phyloP scores from a whole-genome alignment of 2,113 vertebrate genomes.

The Puntigrus tetrazona region DNA sequence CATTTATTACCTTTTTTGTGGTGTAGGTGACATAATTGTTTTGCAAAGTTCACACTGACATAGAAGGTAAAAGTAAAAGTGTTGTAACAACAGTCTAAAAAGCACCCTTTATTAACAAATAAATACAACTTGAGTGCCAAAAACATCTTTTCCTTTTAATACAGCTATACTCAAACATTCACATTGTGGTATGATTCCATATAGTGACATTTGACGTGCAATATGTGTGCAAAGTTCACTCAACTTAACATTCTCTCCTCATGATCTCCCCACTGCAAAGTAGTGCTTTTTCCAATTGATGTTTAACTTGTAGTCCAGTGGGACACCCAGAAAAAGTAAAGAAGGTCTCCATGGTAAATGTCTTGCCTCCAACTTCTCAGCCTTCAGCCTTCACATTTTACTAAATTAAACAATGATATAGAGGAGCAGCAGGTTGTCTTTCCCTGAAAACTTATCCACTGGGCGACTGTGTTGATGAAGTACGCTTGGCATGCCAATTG shows the following conservation, averaged over 20 bases:
- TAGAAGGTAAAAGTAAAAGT: neutral
- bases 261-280: neutral
- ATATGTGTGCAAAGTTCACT: too few species aligned
- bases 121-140: neutral
- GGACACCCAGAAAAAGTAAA: neutral
- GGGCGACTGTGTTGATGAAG: neutral
- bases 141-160: neutral
- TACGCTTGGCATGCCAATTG: neutral
- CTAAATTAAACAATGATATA: neutral
- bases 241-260: too few species aligned
- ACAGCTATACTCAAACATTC: neutral
- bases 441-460: neutral
- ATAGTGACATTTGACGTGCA: neutral
- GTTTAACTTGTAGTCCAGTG: neutral
- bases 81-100: neutral
- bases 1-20: neutral
- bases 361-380: neutral
- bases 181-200: neutral
- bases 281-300: neutral
- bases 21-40: neutral
- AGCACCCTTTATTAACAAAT: neutral
- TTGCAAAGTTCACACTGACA: neutral
- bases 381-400: neutral
- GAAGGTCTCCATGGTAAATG: neutral
- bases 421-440: neutral